Evolutionary conservation across 2,888 invertebrate species (phyloP).

Genomic region (Polylopha cassiicola): DNA sequence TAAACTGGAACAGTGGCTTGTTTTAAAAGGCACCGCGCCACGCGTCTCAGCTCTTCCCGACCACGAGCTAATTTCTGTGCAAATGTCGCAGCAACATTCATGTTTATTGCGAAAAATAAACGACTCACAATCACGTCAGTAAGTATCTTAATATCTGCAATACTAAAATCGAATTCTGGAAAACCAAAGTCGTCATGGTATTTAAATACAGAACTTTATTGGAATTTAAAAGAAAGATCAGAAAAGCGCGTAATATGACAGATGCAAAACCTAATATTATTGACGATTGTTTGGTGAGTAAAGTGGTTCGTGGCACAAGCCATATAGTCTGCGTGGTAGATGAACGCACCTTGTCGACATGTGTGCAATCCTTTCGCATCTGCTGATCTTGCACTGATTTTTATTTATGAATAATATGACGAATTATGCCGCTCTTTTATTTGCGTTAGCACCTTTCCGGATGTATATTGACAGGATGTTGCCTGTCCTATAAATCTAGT

Average conservation of each 20-base stretch:
- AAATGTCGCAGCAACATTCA: slow-evolving; percentile 34
- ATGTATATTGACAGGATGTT: slow-evolving; percentile 65
- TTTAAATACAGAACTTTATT: slow-evolving; percentile 3
- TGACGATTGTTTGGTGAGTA: slow-evolving; percentile 46
- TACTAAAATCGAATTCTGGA: slow-evolving; percentile 14
- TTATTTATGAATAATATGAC: slow-evolving; percentile 76
- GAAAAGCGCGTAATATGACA: slow-evolving; percentile 39
- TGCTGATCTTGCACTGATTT: slow-evolving; percentile 70
- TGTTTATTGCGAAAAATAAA: slow-evolving; percentile 20
- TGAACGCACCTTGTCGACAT: slow-evolving; percentile 66
- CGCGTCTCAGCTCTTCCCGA: slow-evolving; percentile 42
- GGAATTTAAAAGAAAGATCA: slow-evolving; percentile 15
- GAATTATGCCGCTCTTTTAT: slow-evolving; percentile 70
- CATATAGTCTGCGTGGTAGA: slow-evolving; percentile 35
- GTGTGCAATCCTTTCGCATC: slow-evolving; percentile 76
- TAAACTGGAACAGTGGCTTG: slow-evolving; percentile 55
- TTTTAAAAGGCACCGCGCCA: slow-evolving; percentile 63
- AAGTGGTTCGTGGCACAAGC: slow-evolving; percentile 67
- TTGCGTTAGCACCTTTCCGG: slow-evolving; percentile 71
- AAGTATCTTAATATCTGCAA: slow-evolving; percentile 25
- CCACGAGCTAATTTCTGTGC: slow-evolving; percentile 33
- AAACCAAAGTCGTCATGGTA: neutral
- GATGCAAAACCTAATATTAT: slow-evolving; percentile 51
- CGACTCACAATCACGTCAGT: slow-evolving; percentile 14
- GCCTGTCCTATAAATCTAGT: slow-evolving; percentile 43